These are phyloP conservation scores for Pocillopora grandis DNA, from an alignment of 92 coral and sea anemone genomes.

Conservation along the genomic window DNA sequence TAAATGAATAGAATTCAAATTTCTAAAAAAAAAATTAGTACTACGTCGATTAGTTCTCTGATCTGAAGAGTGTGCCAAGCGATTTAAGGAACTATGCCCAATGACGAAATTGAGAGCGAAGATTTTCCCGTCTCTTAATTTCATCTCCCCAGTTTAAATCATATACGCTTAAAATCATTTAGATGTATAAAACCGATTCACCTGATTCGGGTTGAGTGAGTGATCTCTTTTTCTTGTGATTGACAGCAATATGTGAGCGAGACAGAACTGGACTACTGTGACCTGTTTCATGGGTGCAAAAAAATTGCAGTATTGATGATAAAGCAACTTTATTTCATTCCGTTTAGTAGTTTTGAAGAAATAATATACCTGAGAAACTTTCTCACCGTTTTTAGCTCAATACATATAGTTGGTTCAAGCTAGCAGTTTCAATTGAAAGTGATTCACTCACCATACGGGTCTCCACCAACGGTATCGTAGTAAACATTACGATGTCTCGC, in stretches of 20 bases:
- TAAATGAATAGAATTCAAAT: not conserved
- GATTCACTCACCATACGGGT: conserved; percentile 81
- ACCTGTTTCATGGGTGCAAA: conserved; percentile 6
- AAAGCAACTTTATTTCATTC: not conserved
- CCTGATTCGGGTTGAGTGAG: not conserved
- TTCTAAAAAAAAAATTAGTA: no score
- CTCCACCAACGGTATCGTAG: conserved; percentile 83
- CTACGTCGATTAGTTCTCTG: no score
- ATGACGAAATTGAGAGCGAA: no score
- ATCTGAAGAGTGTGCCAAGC: no score
- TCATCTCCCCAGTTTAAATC: no score
- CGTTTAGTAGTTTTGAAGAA: no score
- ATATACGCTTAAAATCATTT: not conserved
- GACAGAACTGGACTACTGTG: conserved; percentile 40
- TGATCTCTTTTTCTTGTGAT: conserved; percentile 31
- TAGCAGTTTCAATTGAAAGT: not conserved
- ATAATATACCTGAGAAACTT: no score
- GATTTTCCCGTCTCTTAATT: no score
- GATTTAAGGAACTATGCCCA: no score
- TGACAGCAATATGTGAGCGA: conserved; percentile 37
- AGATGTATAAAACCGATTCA: not conserved
- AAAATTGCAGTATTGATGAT: not conserved
- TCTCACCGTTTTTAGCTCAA: no score
- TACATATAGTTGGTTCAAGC: no score
- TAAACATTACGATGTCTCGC: conserved; percentile 96